Base-by-base conservation (phyloP, 2,797 vertebrate species). In the Oceanodroma leucorhoa region DNA sequence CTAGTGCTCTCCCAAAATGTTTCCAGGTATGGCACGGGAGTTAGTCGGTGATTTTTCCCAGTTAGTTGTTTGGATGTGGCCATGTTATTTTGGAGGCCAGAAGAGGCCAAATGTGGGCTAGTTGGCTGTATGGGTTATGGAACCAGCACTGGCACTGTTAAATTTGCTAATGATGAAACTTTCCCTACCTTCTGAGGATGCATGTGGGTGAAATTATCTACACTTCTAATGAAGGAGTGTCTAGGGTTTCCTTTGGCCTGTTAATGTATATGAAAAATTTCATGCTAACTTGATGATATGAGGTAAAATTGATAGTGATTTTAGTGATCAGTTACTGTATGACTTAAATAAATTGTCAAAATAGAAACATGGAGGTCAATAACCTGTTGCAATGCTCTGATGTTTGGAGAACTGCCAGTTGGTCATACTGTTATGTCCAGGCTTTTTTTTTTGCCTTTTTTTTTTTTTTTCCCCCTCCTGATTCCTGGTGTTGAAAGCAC, bases 381-480 rank as follows among this genome's bases (percentile, higher is more conserved):
- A 30, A 62, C 8, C 22, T 67, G 17, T 62, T 80, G 24, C 19
- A 67, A 2, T 54, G 18, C 27, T 69, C 18, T 34, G 30, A 16
- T 55, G 8, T 45, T 76, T 48, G 22, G 34, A 83, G 50, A 67
- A 20, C 15, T 76, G 20, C 19, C 38, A 2, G 40, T 29, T 67
- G 22, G 36, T 51, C 0, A 0, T 48, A 36, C 27, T 64, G 51
- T 36, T 48, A 43, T 1, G 5, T 69, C 41, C 18, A 45, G 71
- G 15, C n/a, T 27, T 43, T 34, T 58, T 12, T 20, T 0, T 18
- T 16, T 8, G 29, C 23, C 3, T 2, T 2, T 27, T 26, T 34
- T 29, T 3, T 2, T 2, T 18, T 41, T 18, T 41, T 41, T 41
- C 1, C 43, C 9, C 16, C n/a, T n/a, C 10, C 43, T 13, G 26